phyloP scores from a whole-genome alignment of 2,113 vertebrate species.

The Trogon melanurus region DNA sequence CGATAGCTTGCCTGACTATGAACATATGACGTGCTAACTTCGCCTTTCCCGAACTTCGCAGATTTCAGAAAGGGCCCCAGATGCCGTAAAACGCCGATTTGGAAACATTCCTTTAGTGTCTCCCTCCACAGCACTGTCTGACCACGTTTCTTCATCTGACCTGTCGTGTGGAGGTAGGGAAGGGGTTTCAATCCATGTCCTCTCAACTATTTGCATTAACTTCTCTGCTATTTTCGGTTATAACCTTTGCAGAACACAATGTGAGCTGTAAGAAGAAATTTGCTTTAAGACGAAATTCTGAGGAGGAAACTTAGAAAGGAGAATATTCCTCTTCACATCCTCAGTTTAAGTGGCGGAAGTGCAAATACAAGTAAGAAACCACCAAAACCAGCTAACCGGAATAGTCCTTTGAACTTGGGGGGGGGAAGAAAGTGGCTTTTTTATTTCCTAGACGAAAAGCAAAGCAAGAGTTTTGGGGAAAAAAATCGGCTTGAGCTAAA shows the following conservation, averaged over 20 bases:
- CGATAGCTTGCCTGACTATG: fast-evolving
- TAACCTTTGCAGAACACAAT: background rate
- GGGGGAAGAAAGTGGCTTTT: too few relatives aligned
- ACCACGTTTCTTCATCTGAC: background rate
- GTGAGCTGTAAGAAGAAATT: background rate
- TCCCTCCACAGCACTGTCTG: background rate
- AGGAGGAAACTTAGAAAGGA: background rate
- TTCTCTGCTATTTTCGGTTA: background rate
- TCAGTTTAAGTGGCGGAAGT: background rate
- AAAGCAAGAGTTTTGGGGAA: background rate
- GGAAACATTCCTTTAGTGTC: background rate
- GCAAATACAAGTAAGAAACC: background rate
- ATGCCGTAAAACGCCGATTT: fast-evolving
- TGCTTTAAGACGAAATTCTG: background rate
- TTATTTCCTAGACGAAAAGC: background rate
- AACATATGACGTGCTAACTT: background rate
- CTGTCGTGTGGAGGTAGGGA: background rate
- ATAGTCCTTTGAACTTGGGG: background rate
- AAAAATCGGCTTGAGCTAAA: background rate
- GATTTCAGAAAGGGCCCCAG: background rate
- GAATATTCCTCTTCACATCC: background rate
- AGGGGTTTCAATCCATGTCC: background rate
- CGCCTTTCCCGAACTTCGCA: background rate
- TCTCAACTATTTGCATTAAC: background rate
- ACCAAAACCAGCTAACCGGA: background rate